Evolutionary conservation across 2,888 invertebrate species (phyloP).

Genomic region (Hybos culiciformis): DNA sequence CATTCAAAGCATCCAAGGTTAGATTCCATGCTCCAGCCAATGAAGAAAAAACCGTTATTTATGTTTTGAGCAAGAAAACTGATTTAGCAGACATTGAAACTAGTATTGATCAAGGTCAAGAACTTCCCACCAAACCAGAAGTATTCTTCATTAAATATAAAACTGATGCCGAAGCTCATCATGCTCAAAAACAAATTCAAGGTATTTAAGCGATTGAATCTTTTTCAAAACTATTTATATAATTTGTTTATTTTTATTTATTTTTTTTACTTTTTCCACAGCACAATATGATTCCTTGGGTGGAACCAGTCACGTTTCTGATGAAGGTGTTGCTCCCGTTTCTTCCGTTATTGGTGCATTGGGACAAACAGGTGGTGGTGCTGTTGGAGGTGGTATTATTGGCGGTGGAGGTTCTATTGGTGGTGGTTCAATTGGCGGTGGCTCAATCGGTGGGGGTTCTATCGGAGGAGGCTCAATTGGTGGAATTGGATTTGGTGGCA

Average conservation of each 20-base stretch:
- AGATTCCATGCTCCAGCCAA: constrained; percentile 29
- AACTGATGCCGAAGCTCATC: constrained; percentile 32
- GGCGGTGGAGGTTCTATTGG: neutral
- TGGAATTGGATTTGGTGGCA: constrained; percentile 13
- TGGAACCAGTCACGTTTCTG: constrained; percentile 30
- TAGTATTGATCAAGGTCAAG: constrained; percentile 26
- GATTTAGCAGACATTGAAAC: constrained; percentile 29
- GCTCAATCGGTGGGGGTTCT: neutral
- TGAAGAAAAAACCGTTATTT: constrained; percentile 36
- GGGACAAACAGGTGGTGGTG: constrained; percentile 13
- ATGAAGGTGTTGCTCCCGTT: constrained; percentile 32
- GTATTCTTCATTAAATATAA: constrained; percentile 37
- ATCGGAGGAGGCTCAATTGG: constrained; percentile 9
- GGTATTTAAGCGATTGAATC: too few relatives aligned
- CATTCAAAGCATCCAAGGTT: constrained; percentile 26
- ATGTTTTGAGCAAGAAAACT: constrained; percentile 33
- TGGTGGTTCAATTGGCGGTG: neutral
- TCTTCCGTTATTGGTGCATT: constrained; percentile 32
- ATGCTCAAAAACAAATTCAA: constrained; percentile 34
- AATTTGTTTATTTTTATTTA: too few relatives aligned
- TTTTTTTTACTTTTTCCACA: too few relatives aligned
- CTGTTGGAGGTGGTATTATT: neutral
- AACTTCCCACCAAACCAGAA: constrained; percentile 33
- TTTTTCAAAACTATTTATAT: too few relatives aligned
- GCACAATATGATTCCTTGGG: constrained; percentile 33